A percentile compares a stretch with the other conserved stretches of the same genome.
These are phyloP conservation scores for Triplophysa tibetana DNA, from an alignment of 2,113 vertebrate genomes.

Conservation along the genomic window DNA sequence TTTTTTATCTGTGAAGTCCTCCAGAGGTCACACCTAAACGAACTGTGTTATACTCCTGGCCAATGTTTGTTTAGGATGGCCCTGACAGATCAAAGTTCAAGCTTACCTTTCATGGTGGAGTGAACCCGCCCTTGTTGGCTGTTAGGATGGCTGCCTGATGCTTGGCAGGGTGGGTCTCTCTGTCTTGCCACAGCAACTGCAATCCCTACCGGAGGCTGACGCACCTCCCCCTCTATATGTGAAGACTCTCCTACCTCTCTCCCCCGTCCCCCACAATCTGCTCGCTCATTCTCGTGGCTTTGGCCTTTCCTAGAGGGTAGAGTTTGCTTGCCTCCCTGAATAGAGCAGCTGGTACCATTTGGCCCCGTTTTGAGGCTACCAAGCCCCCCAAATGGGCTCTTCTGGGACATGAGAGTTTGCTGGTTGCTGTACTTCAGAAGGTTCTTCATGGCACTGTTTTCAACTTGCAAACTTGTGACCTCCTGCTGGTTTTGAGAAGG, in stretches of 20 bases:
- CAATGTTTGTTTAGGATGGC: conserved; percentile 37
- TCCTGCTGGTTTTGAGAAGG: conserved; percentile 76
- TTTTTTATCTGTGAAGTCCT: conserved; percentile 27
- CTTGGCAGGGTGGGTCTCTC: conserved; percentile 83
- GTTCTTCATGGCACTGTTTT: conserved; percentile 92
- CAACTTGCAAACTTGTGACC: conserved; percentile 77
- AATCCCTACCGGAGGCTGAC: conserved; percentile 93
- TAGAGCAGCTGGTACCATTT: conserved; percentile 80
- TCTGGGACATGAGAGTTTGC: conserved; percentile 89
- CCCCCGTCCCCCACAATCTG: conserved; percentile 82
- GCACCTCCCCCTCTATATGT: conserved; percentile 84
- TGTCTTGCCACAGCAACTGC: conserved; percentile 91
- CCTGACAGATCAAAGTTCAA: conserved; percentile 22
- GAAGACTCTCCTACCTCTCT: conserved; percentile 80
- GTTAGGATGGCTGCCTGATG: conserved; percentile 66
- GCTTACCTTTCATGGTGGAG: conserved; percentile 81
- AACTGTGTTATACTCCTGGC: conserved; percentile 19
- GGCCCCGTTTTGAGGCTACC: conserved; percentile 80
- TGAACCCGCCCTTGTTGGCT: conserved; percentile 79
- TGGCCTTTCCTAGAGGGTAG: conserved; percentile 77
- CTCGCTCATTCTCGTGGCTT: conserved; percentile 78
- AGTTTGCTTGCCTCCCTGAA: conserved; percentile 79
- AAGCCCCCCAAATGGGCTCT: conserved; percentile 85
- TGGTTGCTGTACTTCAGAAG: conserved; percentile 95
- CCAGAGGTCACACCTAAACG: conserved; percentile 42